Conservation (phyloP, 2,797 vertebrate species). For the Salmo trutta region DNA sequence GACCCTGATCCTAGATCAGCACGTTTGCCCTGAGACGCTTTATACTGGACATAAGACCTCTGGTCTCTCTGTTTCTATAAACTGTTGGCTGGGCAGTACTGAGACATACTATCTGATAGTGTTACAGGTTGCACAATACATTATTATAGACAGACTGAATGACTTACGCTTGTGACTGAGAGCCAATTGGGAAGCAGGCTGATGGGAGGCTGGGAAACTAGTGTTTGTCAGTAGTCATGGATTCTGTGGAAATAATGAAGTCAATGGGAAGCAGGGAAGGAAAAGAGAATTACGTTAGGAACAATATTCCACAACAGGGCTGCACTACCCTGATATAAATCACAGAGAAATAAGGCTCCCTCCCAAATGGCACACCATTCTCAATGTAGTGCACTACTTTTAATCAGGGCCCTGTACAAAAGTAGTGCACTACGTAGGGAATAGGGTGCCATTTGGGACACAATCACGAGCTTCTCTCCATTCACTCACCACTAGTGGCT, state of each 20-base stretch:
- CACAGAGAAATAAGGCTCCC: slow-evolving; percentile 1
- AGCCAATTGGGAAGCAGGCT: slow-evolving; percentile 49
- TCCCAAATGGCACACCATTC: neutral
- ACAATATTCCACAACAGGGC: slow-evolving; percentile 10
- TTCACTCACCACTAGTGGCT: neutral
- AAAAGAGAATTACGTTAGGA: slow-evolving; percentile 50
- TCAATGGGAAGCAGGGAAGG: slow-evolving; percentile 30
- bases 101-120: neutral
- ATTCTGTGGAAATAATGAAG: slow-evolving; percentile 37
- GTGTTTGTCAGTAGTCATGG: slow-evolving; percentile 51
- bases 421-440: neutral
- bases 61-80: no score
- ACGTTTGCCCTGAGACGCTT: no score
- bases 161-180: slow-evolving; percentile 5
- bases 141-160: neutral
- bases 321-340: slow-evolving; percentile 1
- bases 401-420: neutral
- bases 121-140: neutral
- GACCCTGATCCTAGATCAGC: no score
- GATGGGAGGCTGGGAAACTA: slow-evolving; percentile 29
- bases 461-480: neutral
- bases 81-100: no score
- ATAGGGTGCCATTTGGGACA: neutral
- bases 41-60: no score
- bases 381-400: neutral